Conservation (phyloP, 2,888 invertebrate species). For the Coenonympha glycerion region DNA sequence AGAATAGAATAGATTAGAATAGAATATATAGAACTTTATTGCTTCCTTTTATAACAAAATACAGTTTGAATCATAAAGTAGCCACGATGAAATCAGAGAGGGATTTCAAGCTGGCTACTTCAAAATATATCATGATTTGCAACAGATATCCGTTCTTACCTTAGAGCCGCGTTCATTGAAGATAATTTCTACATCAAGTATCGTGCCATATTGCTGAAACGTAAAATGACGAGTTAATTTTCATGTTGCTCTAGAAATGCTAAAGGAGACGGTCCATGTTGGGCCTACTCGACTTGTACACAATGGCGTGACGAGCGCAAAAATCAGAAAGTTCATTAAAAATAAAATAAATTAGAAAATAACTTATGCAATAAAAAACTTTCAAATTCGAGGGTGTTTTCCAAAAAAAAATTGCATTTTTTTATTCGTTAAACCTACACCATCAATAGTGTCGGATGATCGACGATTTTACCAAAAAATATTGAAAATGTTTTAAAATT, state of each 20-base stretch:
- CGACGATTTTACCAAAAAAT: too few species aligned
- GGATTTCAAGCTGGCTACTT: conserved; percentile 60
- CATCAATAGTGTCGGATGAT: too few species aligned
- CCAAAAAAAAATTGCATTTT: too few species aligned
- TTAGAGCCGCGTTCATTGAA: conserved; percentile 99
- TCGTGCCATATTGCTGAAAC: conserved; percentile 98
- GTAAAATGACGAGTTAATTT: conserved; percentile 47
- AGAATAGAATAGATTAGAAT: too few species aligned
- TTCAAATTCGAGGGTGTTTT: too few species aligned
- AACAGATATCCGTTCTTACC: conserved; percentile 81
- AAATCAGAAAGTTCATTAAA: too few species aligned
- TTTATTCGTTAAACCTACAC: too few species aligned
- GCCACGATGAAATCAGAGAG: conserved; percentile 50
- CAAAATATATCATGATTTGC: conserved; percentile 22
- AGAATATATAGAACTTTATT: conserved; percentile 22
- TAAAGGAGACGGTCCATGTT: not conserved
- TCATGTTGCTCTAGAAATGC: not conserved
- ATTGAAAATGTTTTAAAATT: too few species aligned
- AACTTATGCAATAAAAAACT: too few species aligned
- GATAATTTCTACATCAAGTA: conserved; percentile 99
- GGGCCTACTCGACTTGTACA: not conserved
- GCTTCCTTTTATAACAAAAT: conserved; percentile 27
- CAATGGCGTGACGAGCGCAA: too few species aligned
- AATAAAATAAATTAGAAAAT: too few species aligned
- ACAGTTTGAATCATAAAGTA: conserved; percentile 29